These are phyloP conservation scores for Neuroscelio doddi DNA, from an alignment of 2,888 invertebrate species.

Conservation along the genomic window DNA sequence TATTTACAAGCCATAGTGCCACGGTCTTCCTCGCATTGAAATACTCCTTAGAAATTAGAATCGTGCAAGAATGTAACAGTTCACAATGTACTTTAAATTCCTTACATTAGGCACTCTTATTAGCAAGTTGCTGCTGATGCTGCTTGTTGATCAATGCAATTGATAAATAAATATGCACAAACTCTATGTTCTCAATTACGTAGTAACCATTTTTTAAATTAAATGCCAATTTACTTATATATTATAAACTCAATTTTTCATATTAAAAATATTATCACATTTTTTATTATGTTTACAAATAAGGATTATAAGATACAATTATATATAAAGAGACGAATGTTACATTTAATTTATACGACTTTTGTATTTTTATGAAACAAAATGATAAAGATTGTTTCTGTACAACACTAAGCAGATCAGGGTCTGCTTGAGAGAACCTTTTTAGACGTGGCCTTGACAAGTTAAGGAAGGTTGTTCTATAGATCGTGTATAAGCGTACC, in stretches of 20 bases:
- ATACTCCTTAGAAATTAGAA: slow-evolving; percentile 31
- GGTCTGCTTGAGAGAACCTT: slow-evolving; percentile 12
- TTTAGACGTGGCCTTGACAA: slow-evolving; percentile 29
- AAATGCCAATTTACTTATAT: no score
- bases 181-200: slow-evolving; percentile 5
- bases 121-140: background rate
- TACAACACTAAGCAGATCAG: slow-evolving; percentile 3
- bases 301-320: no score
- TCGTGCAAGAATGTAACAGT: slow-evolving; percentile 37
- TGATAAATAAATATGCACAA: background rate
- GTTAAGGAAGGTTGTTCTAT: slow-evolving; percentile 17
- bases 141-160: slow-evolving; percentile 5
- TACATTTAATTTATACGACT: no score
- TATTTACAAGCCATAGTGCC: slow-evolving; percentile 21
- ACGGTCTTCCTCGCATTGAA: slow-evolving; percentile 16
- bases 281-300: no score
- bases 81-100: slow-evolving; percentile 1
- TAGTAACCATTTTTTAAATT: no score
- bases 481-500: slow-evolving; percentile 11
- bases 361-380: no score
- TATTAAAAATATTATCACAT: no score
- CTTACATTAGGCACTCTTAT: background rate
- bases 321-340: no score
- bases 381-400: no score
- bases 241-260: no score